phyloP scores from a whole-genome alignment of 2,888 invertebrate genomes.

The Dasypolia templi region DNA sequence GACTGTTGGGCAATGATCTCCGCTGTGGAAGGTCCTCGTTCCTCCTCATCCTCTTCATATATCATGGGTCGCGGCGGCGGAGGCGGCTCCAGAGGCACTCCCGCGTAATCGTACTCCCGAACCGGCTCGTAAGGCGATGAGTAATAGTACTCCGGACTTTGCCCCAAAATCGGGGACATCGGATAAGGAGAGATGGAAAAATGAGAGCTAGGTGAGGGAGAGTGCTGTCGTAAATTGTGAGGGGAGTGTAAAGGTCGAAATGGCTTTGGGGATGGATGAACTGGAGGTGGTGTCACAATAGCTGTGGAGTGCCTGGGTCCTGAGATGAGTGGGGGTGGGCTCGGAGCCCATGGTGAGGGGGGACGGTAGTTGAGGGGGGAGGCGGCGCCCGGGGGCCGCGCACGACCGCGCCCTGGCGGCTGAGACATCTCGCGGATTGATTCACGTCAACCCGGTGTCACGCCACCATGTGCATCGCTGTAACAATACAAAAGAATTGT shows the following conservation, averaged over 20 bases:
- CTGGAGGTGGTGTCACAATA: constrained; percentile 91
- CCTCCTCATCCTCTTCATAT: constrained; percentile 92
- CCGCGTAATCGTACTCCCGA: constrained; percentile 93
- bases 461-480: constrained; percentile 89
- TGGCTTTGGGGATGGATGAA: constrained; percentile 88
- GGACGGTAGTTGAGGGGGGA: constrained; percentile 93
- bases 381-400: constrained; percentile 84
- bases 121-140: constrained; percentile 90
- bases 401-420: constrained; percentile 89
- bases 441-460: constrained; percentile 89
- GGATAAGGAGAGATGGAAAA: constrained; percentile 88
- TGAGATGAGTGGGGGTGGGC: constrained; percentile 93
- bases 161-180: constrained; percentile 91
- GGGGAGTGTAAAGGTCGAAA: constrained; percentile 88
- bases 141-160: constrained; percentile 91
- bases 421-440: constrained; percentile 90
- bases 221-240: constrained; percentile 85
- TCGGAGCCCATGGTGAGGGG: constrained; percentile 94
- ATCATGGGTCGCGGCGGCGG: constrained; percentile 93
- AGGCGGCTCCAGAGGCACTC: constrained; percentile 94
- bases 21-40: constrained; percentile 96
- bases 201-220: constrained; percentile 87
- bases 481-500: constrained; percentile 76
- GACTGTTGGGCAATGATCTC: constrained; percentile 98
- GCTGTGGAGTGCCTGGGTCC: constrained; percentile 90